Evolutionary conservation across 64 coral and sea anemone species (phyloP).

Genomic region (Stylophora pistillata): DNA sequence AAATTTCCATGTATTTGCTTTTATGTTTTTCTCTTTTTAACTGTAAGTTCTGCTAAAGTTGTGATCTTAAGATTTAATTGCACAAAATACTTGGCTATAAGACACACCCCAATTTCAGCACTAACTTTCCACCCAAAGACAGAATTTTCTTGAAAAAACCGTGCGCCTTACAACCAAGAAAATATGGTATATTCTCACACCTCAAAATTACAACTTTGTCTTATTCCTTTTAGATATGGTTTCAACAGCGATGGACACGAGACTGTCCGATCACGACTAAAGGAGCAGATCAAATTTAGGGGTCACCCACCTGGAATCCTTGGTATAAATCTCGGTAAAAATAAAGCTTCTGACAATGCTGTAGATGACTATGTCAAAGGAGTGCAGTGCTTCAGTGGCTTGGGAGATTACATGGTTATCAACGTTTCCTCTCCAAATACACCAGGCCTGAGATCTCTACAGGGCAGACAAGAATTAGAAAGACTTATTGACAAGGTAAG

Average conservation of each 20-base stretch:
- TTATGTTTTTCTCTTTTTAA: no score
- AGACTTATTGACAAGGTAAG: slow-evolving; percentile 81
- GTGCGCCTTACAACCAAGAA: no score
- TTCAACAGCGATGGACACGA: slow-evolving; percentile 95
- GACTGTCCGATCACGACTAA: slow-evolving; percentile 46
- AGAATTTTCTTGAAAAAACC: no score
- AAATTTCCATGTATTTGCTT: neutral
- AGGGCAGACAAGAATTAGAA: slow-evolving; percentile 81
- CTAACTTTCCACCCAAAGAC: no score
- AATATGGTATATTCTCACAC: no score
- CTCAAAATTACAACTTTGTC: neutral
- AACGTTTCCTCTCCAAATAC: slow-evolving; percentile 98
- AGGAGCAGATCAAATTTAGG: neutral
- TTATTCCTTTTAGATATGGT: slow-evolving; percentile 71
- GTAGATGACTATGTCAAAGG: slow-evolving; percentile 81
- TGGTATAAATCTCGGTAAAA: slow-evolving; percentile 94
- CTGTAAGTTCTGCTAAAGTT: no score
- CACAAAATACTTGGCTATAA: no score
- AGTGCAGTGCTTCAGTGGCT: slow-evolving; percentile 70
- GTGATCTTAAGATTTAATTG: no score
- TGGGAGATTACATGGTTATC: slow-evolving; percentile 85
- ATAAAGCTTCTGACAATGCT: slow-evolving; percentile 84
- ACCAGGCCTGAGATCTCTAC: slow-evolving; percentile 86
- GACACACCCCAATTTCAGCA: no score
- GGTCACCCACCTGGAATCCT: slow-evolving; percentile 62